phyloP scores from a whole-genome alignment of 2,113 vertebrate species.

The Vireo altiloquus region DNA sequence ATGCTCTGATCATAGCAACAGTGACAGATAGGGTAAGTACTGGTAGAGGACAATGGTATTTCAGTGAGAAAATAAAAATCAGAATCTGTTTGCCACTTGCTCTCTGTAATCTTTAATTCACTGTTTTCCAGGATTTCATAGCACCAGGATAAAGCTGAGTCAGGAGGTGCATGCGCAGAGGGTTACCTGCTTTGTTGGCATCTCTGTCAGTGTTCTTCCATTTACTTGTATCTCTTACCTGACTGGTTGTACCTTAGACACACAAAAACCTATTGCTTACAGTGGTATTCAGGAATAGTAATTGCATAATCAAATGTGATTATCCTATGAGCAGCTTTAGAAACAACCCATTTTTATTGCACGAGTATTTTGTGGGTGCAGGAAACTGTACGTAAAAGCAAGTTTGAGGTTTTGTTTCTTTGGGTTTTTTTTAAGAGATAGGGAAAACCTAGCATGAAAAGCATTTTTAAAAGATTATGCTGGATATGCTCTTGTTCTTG shows the following conservation, averaged over 20 bases:
- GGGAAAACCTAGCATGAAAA: not conserved
- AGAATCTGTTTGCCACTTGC: not conserved
- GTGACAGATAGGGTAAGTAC: slow-evolving; percentile 83
- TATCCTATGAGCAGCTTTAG: not conserved
- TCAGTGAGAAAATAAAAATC: not conserved
- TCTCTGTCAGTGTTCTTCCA: not conserved
- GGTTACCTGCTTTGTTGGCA: not conserved
- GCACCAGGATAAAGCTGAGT: not conserved
- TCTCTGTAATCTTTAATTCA: not conserved
- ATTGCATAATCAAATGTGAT: not conserved
- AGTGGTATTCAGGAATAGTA: not conserved
- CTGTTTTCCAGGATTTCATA: not conserved
- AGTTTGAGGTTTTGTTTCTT: not conserved
- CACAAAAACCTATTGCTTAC: not conserved
- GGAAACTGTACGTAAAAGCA: not conserved
- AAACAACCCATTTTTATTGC: not conserved
- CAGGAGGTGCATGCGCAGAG: not conserved
- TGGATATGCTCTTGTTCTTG: not conserved
- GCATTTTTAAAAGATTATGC: not conserved
- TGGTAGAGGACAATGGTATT: not conserved
- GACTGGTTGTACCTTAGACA: not conserved
- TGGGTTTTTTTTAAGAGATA: not conserved
- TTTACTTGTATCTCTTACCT: not conserved
- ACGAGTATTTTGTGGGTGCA: not conserved
- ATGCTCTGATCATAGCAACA: slow-evolving; percentile 87